Evolutionary conservation across 2,113 vertebrate species (phyloP), one percentile per base, ranked within the genome.

Genomic region (Nerophis ophidion): DNA sequence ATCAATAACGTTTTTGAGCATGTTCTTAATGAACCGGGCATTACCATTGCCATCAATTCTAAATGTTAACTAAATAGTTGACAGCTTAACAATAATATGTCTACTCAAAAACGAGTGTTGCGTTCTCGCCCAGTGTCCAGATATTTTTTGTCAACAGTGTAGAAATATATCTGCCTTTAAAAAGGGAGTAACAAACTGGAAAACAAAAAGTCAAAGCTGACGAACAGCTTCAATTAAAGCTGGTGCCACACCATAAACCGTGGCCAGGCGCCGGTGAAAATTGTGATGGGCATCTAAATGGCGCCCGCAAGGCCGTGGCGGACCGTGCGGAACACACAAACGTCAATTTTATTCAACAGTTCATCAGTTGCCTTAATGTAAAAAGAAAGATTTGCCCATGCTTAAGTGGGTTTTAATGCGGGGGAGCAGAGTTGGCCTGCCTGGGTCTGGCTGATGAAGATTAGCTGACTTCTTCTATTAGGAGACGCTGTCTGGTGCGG

Each of bases 401-500:
- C 74, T 80, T 86, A 89, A 89, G 91, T 92, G 81, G 84, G 81
- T 88, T 87, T 82, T 87, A 86, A 84, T 87, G 89, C 78, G 11
- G 57, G 76, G 74, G 85, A 89, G 82, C 83, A 81, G 80, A 84
- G 86, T 68, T 60, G 81, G 82, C 68, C 84, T 84, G 87, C 84
- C 89, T 70, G 87, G 83, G 86, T 88, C 88, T 17, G 87, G 86
- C 88, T 90, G 89, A 92, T 91, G 90, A 91, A 94, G 90, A 94
- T 92, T 86, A 92, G 91, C 89, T 92, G 90, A 92, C 91, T 94
- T 87, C 90, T 89, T 83, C 72, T 87, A 91, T 91, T 92, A 89
- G 87, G 83, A 82, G 87, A 91, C 89, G 90, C 89, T 90, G 88
- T 93, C 90, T 93, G 88, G 81, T 81, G 89, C 66, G 79, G 74